Evolutionary conservation across 64 coral and sea anemone genomes (phyloP), one percentile per base, ranked within the genome.

Genomic region (Stylophora pistillata): DNA sequence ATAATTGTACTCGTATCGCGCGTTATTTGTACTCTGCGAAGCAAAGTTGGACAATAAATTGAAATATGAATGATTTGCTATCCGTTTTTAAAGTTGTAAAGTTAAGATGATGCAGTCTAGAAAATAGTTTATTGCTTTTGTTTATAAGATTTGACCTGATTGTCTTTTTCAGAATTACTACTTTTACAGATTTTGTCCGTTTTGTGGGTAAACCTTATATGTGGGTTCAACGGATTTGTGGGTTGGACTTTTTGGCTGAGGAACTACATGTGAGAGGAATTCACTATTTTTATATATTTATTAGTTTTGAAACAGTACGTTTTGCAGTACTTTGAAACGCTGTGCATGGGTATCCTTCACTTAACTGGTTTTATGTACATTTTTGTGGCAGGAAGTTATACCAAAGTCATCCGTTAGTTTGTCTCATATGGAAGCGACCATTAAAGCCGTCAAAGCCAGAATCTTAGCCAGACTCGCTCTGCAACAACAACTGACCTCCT

Each of bases 341-440:
- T 27, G 72, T 74, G 72, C 72, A 74, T 15, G 13, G 37, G 16
- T 29, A 13, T 15, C 23, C 20, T 4, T 53, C 27, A 41, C 18
- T 59, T 17, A 26, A 55, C 71, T 3, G 15, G 77, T 26, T 23
- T 41, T 6, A 23, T 73, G 20, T 23, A 30, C 26, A 52, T 12
- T n/a, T 34, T 15, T 76, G 10, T 78, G 21, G 16, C 47, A 99
- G 97, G 77, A 85, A 78, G 87, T 93, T 70, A 47, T 65, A 10
- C 82, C 88, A 37, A 91, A 99, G 72, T 77, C 97, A 17, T 89
- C 90, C 47, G 85, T 99, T 13, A 99, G 93, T 55, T 79, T 85
- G 56, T 99, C 97, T 58, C 87, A 99, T 74, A 99, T 99, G 97
- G 97, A 99, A 58, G 86, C 82, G 11, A 99, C 93, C n/a, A 84